phyloP scores from a whole-genome alignment of 30 jellyfish, hydroid and myxozoan genomes.

The Aurelia coerulea region DNA sequence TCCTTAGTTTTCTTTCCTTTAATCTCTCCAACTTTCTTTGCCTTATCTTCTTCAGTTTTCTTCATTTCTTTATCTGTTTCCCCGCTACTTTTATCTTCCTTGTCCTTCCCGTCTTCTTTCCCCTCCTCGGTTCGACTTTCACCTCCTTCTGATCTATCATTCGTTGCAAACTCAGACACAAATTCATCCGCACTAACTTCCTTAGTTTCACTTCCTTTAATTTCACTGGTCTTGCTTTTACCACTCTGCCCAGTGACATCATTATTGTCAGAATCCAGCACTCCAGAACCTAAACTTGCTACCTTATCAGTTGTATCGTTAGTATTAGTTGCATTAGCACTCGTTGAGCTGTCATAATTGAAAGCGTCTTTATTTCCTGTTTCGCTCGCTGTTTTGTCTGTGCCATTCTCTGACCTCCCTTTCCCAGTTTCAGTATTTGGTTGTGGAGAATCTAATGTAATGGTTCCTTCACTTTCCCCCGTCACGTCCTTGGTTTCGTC shows the following conservation, averaged over 20 bases:
- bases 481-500: background rate
- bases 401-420: background rate
- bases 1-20: constrained; percentile 4
- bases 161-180: background rate
- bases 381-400: background rate
- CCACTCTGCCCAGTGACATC: constrained; percentile 2
- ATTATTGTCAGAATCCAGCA: background rate
- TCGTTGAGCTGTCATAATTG: no score
- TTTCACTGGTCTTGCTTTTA: background rate
- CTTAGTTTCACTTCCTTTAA: background rate
- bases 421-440: no score
- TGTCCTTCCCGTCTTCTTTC: background rate
- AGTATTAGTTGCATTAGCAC: no score
- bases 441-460: no score
- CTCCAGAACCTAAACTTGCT: no score
- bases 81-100: background rate
- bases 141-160: background rate
- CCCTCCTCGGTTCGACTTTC: background rate
- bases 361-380: background rate
- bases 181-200: background rate
- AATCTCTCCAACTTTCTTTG: background rate
- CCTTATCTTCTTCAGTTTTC: background rate
- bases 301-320: no score
- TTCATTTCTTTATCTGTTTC: background rate
- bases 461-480: no score